Evolutionary conservation across 2,888 invertebrate genomes (phyloP).

Genomic region (Hydrotaea cyrtoneurina): DNA sequence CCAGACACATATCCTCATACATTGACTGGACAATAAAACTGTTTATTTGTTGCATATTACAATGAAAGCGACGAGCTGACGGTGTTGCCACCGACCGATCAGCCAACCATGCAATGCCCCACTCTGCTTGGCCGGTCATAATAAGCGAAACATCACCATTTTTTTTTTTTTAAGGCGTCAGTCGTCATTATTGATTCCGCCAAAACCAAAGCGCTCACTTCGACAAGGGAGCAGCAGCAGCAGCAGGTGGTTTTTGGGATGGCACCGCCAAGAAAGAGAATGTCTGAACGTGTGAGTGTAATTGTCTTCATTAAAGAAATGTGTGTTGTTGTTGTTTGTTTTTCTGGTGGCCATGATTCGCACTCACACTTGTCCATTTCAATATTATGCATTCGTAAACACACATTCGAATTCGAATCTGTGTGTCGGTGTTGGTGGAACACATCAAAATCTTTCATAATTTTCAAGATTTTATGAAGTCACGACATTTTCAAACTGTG

Average conservation of each 20-base stretch:
- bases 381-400: no score
- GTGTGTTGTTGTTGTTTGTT: not conserved
- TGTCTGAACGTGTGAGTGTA: not conserved
- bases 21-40: slow-evolving; percentile 57
- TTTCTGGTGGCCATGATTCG: no score
- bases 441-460: slow-evolving; percentile 52
- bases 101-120: not conserved
- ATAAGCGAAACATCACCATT: slow-evolving; percentile 39
- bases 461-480: slow-evolving; percentile 62
- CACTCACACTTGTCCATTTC: no score
- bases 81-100: no score
- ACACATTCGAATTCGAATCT: not conserved
- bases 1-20: not conserved
- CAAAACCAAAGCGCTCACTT: not conserved
- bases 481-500: slow-evolving; percentile 58
- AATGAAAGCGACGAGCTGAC: not conserved
- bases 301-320: slow-evolving; percentile 6
- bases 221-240: slow-evolving; percentile 57
- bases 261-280: no score
- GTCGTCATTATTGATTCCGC: slow-evolving; percentile 28
- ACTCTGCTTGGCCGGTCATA: not conserved
- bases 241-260: slow-evolving; percentile 64
- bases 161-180: slow-evolving; percentile 59
- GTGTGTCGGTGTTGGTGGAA: not conserved
- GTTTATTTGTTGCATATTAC: slow-evolving; percentile 59